Base-by-base conservation (phyloP, 2,113 vertebrate genomes). In the Narcine bancroftii region DNA sequence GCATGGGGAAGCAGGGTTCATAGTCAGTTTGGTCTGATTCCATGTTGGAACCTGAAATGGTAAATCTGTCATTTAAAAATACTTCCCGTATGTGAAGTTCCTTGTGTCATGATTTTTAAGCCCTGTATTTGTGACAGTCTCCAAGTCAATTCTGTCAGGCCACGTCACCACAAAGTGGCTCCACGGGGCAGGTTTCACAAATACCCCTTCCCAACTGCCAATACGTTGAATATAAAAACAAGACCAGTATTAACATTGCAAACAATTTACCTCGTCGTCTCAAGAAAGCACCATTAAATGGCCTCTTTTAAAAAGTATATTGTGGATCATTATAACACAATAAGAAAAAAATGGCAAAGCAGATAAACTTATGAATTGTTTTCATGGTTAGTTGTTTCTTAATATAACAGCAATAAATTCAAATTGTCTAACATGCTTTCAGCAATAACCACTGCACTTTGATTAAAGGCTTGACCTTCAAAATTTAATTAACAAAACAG, bases 401-500 rank as follows among this genome's bases (percentile, higher is more conserved):
- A 87, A 60, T 87, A 19, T 2, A 24, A 60, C 17, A 87, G 53
- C 53, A n/a, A 87, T 87, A 87, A 87, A 87, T 87, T 87, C 53
- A 50, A 87, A 87, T 87, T 63, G 53, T 87, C 13, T 56, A 39
- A 87, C n/a, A n/a, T 87, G 81, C 81, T 87, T 87, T 87, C 81
- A 87, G 81, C 81, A 87, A 56, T 87, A 87, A 87, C 81, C 81
- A 63, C 81, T 63, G 81, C 81, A 87, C 53, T 87, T 87, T 63
- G 81, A 87, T 87, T 87, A 87, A 87, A 87, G 56, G 81, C 81
- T 63, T 87, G 81, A 87, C 81, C 81, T 87, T 87, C 81, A 87
- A 87, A 36, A 87, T 87, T 87, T 87, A 87, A 87, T 87, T 87
- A 87, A 87, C 81, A 87, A 87, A 87, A 87, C 81, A 60, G 81